These are phyloP conservation scores for Meteorus colon DNA, from an alignment of 2,888 invertebrate species.

Conservation along the genomic window DNA sequence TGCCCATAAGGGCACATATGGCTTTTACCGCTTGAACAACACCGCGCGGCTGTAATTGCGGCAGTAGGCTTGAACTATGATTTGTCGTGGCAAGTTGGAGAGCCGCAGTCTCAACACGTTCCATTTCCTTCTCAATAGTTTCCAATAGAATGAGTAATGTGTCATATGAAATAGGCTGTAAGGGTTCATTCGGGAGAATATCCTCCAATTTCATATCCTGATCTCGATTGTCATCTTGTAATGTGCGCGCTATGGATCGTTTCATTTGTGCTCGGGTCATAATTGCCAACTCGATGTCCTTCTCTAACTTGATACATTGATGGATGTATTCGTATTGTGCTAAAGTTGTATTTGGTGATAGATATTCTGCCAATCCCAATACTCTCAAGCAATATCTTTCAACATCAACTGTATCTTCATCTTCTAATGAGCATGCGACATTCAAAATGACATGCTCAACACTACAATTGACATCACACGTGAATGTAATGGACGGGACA, in stretches of 20 bases:
- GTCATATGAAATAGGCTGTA: slow-evolving; percentile 86
- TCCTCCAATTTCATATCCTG: slow-evolving; percentile 85
- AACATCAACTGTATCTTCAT: slow-evolving; percentile 80
- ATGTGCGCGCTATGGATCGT: slow-evolving; percentile 84
- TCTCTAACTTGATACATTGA: slow-evolving; percentile 92
- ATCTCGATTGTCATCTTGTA: slow-evolving; percentile 87
- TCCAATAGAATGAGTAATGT: slow-evolving; percentile 89
- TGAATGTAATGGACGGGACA: slow-evolving; percentile 86
- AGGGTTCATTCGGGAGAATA: slow-evolving; percentile 84
- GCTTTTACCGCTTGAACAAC: slow-evolving; percentile 95
- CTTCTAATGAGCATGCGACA: slow-evolving; percentile 87
- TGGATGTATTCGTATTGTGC: slow-evolving; percentile 95
- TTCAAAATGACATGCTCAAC: slow-evolving; percentile 91
- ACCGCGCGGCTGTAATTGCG: slow-evolving; percentile 79
- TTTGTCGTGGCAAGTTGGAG: slow-evolving; percentile 70
- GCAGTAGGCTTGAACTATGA: slow-evolving; percentile 68
- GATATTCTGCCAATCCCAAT: slow-evolving; percentile 91
- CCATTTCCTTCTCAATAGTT: slow-evolving; percentile 87
- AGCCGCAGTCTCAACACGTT: slow-evolving; percentile 82
- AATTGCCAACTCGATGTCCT: slow-evolving; percentile 83
- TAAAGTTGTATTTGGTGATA: slow-evolving; percentile 87
- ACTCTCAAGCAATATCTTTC: slow-evolving; percentile 81
- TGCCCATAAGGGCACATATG: slow-evolving; percentile 90
- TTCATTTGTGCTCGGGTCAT: slow-evolving; percentile 78
- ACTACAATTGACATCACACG: slow-evolving; percentile 92